Conservation (phyloP, 1,140 invertebrate species). For the Lasioglossum baleicum region DNA sequence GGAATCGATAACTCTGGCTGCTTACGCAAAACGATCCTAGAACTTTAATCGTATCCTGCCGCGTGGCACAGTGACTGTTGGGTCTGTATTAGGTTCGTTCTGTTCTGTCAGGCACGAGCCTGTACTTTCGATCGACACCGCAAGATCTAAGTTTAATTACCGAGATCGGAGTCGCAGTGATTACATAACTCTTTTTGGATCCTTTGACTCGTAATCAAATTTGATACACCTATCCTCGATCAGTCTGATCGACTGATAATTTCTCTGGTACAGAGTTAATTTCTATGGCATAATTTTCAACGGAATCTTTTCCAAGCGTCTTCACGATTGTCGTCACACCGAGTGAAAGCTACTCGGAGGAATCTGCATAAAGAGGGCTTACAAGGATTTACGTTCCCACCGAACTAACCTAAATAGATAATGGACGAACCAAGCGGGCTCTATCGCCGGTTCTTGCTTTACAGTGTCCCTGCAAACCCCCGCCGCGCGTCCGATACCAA, state of each 20-base stretch:
- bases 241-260: too few relatives aligned
- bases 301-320: not conserved
- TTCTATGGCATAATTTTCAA: too few relatives aligned
- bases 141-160: too few relatives aligned
- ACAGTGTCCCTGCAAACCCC: slow-evolving; percentile 22
- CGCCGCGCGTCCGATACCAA: slow-evolving; percentile 19
- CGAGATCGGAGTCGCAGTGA: too few relatives aligned
- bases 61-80: too few relatives aligned
- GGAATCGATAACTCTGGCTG: not conserved
- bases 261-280: too few relatives aligned
- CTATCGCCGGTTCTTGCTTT: slow-evolving; percentile 21
- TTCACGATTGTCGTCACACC: not conserved
- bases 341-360: not conserved
- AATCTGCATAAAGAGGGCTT: not conserved
- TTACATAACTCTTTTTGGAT: too few relatives aligned
- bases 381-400: slow-evolving; percentile 25
- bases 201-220: too few relatives aligned
- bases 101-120: too few relatives aligned
- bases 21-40: slow-evolving; percentile 5
- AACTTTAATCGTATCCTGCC: not conserved
- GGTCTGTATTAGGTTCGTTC: too few relatives aligned
- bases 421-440: slow-evolving; percentile 64
- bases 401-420: slow-evolving; percentile 75
- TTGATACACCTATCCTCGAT: too few relatives aligned
- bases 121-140: too few relatives aligned